phyloP scores from a whole-genome alignment of 2,797 vertebrate genomes.

The Sebastes flavidus region DNA sequence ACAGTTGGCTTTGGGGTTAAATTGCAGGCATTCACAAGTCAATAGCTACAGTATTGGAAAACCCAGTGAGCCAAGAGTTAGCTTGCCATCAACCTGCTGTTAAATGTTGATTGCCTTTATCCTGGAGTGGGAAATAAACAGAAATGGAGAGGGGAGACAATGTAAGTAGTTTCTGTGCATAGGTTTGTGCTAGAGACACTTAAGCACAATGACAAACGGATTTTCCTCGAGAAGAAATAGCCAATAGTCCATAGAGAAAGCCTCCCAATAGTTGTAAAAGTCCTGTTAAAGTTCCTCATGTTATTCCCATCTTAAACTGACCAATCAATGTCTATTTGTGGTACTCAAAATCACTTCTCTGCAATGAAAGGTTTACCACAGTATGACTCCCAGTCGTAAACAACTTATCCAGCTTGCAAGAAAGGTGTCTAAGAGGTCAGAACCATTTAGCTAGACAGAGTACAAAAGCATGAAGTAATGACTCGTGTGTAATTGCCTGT shows the following conservation, averaged over 20 bases:
- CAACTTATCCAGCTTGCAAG: background rate
- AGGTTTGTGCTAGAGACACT: background rate
- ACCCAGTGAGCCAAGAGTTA: conserved; percentile 35
- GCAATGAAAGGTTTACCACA: background rate
- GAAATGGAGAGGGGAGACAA: conserved; percentile 1
- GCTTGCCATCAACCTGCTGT: conserved; percentile 55
- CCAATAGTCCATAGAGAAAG: background rate
- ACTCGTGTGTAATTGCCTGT: conserved; percentile 9
- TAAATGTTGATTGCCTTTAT: conserved; percentile 65
- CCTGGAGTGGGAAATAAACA: conserved; percentile 24
- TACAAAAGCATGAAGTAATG: background rate
- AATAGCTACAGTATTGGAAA: conserved; percentile 56
- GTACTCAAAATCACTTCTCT: conserved; percentile 2
- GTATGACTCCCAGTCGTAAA: conserved; percentile 14
- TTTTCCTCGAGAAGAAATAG: conserved; percentile 10
- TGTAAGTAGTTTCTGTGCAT: conserved; percentile 18
- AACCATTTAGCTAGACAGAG: conserved; percentile 3
- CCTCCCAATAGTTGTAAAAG: background rate
- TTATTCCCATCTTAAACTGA: background rate
- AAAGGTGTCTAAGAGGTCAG: conserved; percentile 9
- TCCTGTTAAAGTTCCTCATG: background rate
- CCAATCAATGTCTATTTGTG: conserved; percentile 1
- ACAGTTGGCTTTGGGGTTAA: conserved; percentile 61
- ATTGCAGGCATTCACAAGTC: conserved; percentile 73
- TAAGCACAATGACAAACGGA: conserved; percentile 5